Evolutionary conservation across 2,113 vertebrate species (phyloP).

Genomic region (Amblyornis subalaris): DNA sequence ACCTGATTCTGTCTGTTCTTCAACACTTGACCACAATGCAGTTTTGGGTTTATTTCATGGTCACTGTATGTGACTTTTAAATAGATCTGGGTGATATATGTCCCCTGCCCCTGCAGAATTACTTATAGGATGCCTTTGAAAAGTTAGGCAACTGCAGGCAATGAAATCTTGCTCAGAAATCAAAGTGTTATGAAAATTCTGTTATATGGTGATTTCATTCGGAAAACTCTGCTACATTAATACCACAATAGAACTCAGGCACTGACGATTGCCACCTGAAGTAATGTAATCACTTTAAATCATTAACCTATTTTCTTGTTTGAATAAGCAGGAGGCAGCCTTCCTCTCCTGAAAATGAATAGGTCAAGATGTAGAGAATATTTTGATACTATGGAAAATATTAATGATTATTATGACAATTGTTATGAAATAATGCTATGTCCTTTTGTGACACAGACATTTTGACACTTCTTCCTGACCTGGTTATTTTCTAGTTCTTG

Average conservation of each 20-base stretch:
- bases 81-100: not conserved
- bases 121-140: not conserved
- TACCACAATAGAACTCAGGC: not conserved
- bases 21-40: not conserved
- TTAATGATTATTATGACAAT: not conserved
- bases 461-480: not conserved
- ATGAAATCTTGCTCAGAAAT: not conserved
- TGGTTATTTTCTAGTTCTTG: not conserved
- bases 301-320: not conserved
- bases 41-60: not conserved
- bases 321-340: not conserved
- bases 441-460: not conserved
- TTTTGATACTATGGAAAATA: not conserved
- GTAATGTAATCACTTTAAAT: not conserved
- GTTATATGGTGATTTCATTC: not conserved
- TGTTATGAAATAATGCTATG: not conserved
- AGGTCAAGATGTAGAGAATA: not conserved
- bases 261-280: not conserved
- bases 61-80: not conserved
- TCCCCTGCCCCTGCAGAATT: not conserved
- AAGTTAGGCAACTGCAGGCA: not conserved
- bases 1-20: not conserved
- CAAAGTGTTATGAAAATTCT: not conserved
- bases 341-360: not conserved
- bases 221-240: not conserved